Conservation (phyloP, 2,113 vertebrate genomes). For the Nannobrachium achirus region DNA sequence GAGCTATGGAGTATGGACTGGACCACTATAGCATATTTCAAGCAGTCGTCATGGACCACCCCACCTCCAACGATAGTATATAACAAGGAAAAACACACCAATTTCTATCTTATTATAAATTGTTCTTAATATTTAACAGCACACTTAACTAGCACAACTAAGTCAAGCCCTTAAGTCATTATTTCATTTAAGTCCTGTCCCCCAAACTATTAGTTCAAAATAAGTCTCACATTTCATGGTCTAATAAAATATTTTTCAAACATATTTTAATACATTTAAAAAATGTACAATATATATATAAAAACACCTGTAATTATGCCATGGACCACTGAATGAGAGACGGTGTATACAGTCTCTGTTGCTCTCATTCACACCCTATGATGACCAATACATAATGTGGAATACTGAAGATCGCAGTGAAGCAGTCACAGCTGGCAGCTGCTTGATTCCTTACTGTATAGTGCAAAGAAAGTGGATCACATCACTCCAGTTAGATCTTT, state of each 20-base stretch:
- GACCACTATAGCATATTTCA: too few species aligned
- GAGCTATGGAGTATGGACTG: too few species aligned
- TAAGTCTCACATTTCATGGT: conserved; percentile 72
- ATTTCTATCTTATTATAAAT: not conserved
- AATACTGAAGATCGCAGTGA: conserved; percentile 66
- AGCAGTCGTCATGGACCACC: conserved; percentile 50
- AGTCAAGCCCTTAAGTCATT: not conserved
- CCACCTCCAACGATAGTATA: conserved; percentile 39
- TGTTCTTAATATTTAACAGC: not conserved
- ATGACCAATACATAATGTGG: conserved; percentile 65
- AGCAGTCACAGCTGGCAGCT: too few species aligned
- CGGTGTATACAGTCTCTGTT: conserved; percentile 54
- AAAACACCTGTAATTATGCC: conserved; percentile 65
- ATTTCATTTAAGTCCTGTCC: conserved; percentile 24
- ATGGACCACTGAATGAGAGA: conserved; percentile 32
- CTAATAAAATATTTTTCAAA: conserved; percentile 66
- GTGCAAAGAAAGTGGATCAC: too few species aligned
- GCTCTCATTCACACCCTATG: conserved; percentile 45
- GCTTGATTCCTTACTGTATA: too few species aligned
- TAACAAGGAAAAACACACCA: not conserved
- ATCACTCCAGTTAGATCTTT: too few species aligned
- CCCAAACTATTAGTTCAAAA: conserved; percentile 64
- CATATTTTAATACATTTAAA: too few species aligned
- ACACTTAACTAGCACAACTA: too few species aligned
- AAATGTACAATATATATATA: too few species aligned